A percentile compares a stretch with the other conserved stretches of the same genome.
phyloP scores from a whole-genome alignment of 2,888 invertebrate species.

The Nomada goodeniana region DNA sequence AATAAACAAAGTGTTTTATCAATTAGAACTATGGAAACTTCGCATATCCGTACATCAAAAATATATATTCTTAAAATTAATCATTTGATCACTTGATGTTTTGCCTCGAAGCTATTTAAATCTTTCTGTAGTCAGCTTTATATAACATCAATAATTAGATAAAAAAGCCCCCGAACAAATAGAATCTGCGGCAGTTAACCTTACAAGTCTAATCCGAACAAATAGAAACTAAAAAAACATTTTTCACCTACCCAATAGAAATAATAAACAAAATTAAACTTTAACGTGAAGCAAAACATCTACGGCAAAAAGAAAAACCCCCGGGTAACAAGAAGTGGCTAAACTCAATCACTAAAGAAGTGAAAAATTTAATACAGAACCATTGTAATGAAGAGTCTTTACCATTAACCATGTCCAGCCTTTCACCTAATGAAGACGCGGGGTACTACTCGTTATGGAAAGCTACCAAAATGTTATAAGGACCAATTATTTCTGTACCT shows the following conservation, averaged over 20 bases:
- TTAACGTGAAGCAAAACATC: not conserved
- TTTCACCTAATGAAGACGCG: not conserved
- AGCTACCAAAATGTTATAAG: not conserved
- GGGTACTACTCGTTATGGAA: slow-evolving; percentile 21
- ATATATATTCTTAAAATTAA: not conserved
- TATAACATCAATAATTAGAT: not conserved
- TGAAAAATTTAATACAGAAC: slow-evolving; percentile 9
- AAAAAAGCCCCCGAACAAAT: not conserved
- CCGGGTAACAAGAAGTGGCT: not conserved
- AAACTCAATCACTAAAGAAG: slow-evolving; percentile 13
- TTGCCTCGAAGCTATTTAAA: not conserved
- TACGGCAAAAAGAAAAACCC: slow-evolving; percentile 8
- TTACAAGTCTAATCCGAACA: not conserved
- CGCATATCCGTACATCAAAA: no score
- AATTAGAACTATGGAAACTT: no score
- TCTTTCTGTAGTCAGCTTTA: not conserved
- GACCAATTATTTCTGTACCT: not conserved
- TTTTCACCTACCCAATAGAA: not conserved
- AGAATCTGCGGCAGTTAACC: not conserved
- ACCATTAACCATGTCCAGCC: no score
- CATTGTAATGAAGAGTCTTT: not conserved
- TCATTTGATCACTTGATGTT: not conserved
- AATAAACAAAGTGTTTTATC: not conserved
- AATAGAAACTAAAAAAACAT: not conserved
- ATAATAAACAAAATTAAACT: not conserved